A percentile compares a stretch with the other conserved stretches of the same genome.
These are phyloP conservation scores for Ephydatia muelleri DNA, from an alignment of 37 sponge, comb jelly and placozoan species.

Conservation along the genomic window DNA sequence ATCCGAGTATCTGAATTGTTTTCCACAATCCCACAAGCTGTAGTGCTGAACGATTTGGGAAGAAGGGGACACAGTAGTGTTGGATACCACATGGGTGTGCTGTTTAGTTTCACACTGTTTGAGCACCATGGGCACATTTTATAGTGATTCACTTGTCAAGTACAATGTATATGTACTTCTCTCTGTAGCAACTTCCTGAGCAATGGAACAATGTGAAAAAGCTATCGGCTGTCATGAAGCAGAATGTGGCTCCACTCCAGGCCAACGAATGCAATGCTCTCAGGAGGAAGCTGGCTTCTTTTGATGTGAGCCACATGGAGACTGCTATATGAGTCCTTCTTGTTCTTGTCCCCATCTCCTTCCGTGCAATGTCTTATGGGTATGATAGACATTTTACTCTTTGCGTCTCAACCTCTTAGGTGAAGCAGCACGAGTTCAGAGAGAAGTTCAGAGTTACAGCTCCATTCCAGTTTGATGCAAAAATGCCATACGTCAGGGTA, in stretches of 20 bases:
- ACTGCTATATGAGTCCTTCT: background rate
- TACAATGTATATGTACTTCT: background rate
- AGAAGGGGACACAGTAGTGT: too few relatives aligned
- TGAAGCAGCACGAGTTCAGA: constrained; percentile 96
- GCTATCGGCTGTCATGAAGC: constrained; percentile 85
- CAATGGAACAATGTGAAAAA: constrained; percentile 97
- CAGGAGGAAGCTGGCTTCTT: constrained; percentile 82
- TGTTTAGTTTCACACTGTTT: background rate
- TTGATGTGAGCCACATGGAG: constrained; percentile 84
- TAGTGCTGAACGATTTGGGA: too few relatives aligned
- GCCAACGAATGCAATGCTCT: constrained; percentile 89
- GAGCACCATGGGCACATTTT: background rate
- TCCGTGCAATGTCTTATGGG: too few relatives aligned
- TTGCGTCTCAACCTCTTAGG: too few relatives aligned
- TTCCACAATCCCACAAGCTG: too few relatives aligned
- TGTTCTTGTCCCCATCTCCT: background rate
- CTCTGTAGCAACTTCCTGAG: constrained; percentile 91
- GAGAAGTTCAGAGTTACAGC: constrained; percentile 93
- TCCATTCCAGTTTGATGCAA: constrained; percentile 85
- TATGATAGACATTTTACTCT: too few relatives aligned
- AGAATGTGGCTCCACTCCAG: constrained; percentile 94
- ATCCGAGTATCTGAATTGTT: too few relatives aligned
- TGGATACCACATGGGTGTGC: too few relatives aligned
- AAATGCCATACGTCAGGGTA: too few relatives aligned
- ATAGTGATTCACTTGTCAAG: too few relatives aligned